Base-by-base conservation (phyloP, 2,888 invertebrate species). In the Drosophila leonis region DNA sequence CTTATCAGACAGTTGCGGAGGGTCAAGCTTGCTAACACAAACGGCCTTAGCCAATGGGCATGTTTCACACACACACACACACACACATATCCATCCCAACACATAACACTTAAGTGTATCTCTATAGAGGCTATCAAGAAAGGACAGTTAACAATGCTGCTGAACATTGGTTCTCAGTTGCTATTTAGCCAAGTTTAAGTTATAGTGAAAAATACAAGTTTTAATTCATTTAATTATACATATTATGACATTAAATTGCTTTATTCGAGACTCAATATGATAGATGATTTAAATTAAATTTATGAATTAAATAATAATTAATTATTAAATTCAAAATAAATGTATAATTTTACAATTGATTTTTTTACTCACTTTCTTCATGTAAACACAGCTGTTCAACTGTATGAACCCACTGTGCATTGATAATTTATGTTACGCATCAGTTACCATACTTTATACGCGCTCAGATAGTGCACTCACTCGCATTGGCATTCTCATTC, bases 391-490 rank as follows among this genome's bases (percentile, higher is more conserved):
- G 24, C 4, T 3, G 4, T 24, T 2, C 24, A 24, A 24, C 4
- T 24, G 24, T 24, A 13, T 13, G 3, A 8, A 7, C 46, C 79
- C 88, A 89, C 71, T 56, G 84, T 62, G 64, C 76, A 63, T 59
- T 83, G 86, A 83, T 90, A 81, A 85, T 87, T 90, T 87, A 90
- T 87, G 81, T 61, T 68, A 65, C 72, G 86, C 86, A 87, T 87
- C 86, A 88, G 79, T 90, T 87, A 82, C 75, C 82, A 83, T 89
- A 87, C 89, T 85, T 85, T 85, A 85, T 85, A 79, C 79, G 56
- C 73, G 51, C 37, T 52, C 79, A 89, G 89, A 85, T 85, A 87
- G 84, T 68, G 75, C 68, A 65, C 78, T 66, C 64, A 64, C 39
- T 64, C 64, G 12, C 65, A 48, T 57, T 71, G 65, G 24, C 57